These are phyloP conservation scores for Hoplostethus atlanticus DNA, from an alignment of 2,797 vertebrate species.

Conservation along the genomic window DNA sequence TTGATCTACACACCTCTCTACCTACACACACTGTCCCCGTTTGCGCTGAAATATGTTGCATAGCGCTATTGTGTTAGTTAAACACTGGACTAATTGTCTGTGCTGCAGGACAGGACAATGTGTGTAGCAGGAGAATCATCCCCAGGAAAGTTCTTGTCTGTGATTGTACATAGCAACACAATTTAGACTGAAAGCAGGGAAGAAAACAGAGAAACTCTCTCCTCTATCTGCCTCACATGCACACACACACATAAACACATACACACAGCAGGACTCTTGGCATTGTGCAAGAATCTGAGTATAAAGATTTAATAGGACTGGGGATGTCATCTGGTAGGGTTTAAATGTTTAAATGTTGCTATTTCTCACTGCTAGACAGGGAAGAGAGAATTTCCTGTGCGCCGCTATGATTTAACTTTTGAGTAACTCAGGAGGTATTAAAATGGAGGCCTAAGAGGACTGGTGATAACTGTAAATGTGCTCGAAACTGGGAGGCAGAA, in stretches of 20 bases:
- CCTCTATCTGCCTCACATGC: constrained; percentile 2
- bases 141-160: constrained; percentile 41
- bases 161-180: constrained; percentile 40
- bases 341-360: constrained; percentile 80
- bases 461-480: constrained; percentile 8
- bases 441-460: background rate
- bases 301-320: constrained; percentile 78
- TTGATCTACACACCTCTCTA: constrained; percentile 47
- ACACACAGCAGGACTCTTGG: constrained; percentile 35
- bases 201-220: constrained; percentile 26
- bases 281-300: constrained; percentile 44
- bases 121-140: constrained; percentile 34
- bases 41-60: constrained; percentile 52
- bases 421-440: constrained; percentile 41
- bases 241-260: constrained; percentile 15
- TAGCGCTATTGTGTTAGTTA: constrained; percentile 47
- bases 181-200: constrained; percentile 29
- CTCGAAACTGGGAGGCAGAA: constrained; percentile 4
- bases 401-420: constrained; percentile 60
- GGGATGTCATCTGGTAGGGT: constrained; percentile 62
- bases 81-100: constrained; percentile 44
- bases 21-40: constrained; percentile 53
- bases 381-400: constrained; percentile 58
- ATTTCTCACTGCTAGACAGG: constrained; percentile 60
- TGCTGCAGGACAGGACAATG: constrained; percentile 14